A percentile compares a stretch with the other conserved stretches of the same genome.
Evolutionary conservation across 2,797 vertebrate species (phyloP).

Genomic region (Chloroceryle amazona): DNA sequence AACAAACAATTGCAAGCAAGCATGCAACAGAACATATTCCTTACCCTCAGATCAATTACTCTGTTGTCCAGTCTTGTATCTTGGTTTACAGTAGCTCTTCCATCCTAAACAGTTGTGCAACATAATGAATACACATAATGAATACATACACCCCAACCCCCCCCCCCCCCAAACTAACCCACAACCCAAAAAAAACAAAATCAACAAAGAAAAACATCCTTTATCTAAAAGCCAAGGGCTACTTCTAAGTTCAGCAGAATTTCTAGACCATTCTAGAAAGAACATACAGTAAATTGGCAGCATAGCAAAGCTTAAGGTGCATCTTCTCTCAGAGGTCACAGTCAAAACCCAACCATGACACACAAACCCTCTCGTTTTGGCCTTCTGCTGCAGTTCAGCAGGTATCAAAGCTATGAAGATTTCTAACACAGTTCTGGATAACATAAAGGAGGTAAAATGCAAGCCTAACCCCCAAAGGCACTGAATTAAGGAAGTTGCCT

Average conservation of each 20-base stretch:
- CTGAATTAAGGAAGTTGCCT: neutral
- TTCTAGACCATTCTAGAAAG: neutral
- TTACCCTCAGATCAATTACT: constrained; percentile 97
- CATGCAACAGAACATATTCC: constrained; percentile 10
- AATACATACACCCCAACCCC: neutral
- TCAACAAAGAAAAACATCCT: neutral
- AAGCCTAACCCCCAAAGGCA: neutral
- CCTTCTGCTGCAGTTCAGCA: neutral
- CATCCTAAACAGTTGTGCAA: constrained; percentile 85
- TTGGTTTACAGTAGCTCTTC: constrained; percentile 98
- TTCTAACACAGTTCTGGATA: neutral
- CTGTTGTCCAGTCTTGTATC: constrained; percentile 98
- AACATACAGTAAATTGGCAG: neutral
- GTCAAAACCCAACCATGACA: neutral
- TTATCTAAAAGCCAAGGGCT: neutral
- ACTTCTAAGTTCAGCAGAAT: neutral
- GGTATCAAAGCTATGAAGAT: neutral
- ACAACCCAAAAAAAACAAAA: neutral
- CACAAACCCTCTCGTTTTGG: neutral
- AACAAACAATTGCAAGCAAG: neutral
- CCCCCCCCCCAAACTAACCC: neutral
- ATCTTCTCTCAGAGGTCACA: neutral
- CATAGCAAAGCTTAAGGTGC: neutral
- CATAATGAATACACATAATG: neutral
- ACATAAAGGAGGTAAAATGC: neutral